Percentiles rank a stretch among this genome's conserved stretches.
These are phyloP conservation scores for Anguilla megastoma DNA, from an alignment of 2,797 vertebrate species.

Conservation along the genomic window DNA sequence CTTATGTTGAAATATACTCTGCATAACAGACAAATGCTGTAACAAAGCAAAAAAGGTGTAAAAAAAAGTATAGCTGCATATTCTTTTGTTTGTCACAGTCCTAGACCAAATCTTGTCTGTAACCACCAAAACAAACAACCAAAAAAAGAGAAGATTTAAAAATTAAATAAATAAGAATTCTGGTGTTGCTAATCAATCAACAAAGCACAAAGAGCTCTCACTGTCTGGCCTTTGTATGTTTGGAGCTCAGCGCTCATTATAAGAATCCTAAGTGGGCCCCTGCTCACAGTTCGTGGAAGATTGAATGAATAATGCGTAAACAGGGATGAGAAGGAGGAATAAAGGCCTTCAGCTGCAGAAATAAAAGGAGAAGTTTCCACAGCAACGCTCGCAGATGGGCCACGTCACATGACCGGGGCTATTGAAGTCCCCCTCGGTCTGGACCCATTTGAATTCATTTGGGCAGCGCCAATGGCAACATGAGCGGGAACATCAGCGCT, in stretches of 20 bases:
- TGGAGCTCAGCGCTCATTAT: not conserved
- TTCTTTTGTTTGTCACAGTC: not conserved
- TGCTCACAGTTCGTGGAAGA: constrained; percentile 47
- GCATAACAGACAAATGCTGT: not conserved
- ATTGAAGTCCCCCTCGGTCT: constrained; percentile 41
- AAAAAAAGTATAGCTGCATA: not conserved
- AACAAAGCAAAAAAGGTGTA: not conserved
- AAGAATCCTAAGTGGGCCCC: constrained; percentile 41
- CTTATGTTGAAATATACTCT: not conserved
- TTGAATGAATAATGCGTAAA: constrained; percentile 68
- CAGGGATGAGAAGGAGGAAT: constrained; percentile 47
- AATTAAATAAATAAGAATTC: constrained; percentile 3
- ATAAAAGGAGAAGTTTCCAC: constrained; percentile 62
- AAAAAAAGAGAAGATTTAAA: not conserved
- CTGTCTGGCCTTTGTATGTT: not conserved
- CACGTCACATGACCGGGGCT: constrained; percentile 63
- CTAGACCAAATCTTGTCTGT: not conserved
- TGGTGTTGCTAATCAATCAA: not conserved
- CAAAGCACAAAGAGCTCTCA: not conserved
- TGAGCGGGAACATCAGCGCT: constrained; percentile 55
- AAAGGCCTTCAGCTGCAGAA: constrained; percentile 45
- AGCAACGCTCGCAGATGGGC: constrained; percentile 56
- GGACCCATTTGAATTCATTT: constrained; percentile 40
- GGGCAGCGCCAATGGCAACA: constrained; percentile 56
- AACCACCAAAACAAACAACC: not conserved